phyloP scores from a whole-genome alignment of 2,888 invertebrate genomes.

The Mimas tiliae region DNA sequence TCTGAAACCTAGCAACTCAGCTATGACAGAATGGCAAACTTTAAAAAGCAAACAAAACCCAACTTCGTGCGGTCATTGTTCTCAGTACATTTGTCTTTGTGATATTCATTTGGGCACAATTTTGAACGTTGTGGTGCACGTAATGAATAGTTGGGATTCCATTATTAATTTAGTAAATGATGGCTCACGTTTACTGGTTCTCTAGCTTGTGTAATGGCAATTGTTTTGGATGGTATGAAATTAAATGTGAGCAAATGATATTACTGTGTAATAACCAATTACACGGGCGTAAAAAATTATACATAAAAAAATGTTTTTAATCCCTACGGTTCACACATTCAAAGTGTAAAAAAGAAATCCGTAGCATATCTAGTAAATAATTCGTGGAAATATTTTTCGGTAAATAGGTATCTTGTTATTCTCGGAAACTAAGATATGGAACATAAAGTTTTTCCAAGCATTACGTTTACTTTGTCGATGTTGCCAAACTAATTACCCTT shows the following conservation, averaged over 20 bases:
- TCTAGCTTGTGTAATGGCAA: not conserved
- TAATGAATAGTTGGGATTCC: conserved; percentile 24
- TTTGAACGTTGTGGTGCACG: conserved; percentile 41
- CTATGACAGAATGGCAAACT: conserved; percentile 38
- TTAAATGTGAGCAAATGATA: not conserved
- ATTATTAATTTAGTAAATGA: conserved; percentile 18
- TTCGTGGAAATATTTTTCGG: too few species aligned
- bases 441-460: not conserved
- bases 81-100: conserved; percentile 53
- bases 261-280: not conserved
- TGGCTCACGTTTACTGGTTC: not conserved
- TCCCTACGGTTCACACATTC: too few species aligned
- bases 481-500: conserved; percentile 23
- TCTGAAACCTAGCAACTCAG: conserved; percentile 10
- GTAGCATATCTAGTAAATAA: too few species aligned
- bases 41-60: conserved; percentile 45
- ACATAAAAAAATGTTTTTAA: not conserved
- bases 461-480: conserved; percentile 13
- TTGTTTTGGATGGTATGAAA: not conserved
- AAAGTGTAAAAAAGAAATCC: too few species aligned
- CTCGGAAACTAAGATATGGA: not conserved
- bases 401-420: not conserved
- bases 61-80: conserved; percentile 51
- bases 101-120: conserved; percentile 52
- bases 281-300: too few species aligned